Evolutionary conservation across 1,140 invertebrate genomes (phyloP), one percentile per base, ranked within the genome.

Genomic region (Agraylea sexmaculata): DNA sequence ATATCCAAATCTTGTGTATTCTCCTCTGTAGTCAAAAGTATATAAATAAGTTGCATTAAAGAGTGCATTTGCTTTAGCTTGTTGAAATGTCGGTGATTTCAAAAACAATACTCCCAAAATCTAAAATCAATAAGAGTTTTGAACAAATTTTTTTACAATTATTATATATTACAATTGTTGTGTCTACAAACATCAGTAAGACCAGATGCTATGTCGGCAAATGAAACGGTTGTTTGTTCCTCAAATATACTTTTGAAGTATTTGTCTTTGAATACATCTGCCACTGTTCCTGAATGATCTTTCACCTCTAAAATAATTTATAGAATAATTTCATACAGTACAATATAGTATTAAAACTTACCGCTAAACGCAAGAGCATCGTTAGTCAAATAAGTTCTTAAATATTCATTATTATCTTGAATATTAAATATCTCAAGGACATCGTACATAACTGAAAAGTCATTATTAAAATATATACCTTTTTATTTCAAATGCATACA

Each of bases 1-100:
- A 41, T 56, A 59, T 16, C 57, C 57, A 39, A 60, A 61, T 27
- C 4, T 11, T 8, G 36, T 23, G 16, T 37, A 23, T 25, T 36
- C 40, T 29, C 40, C 40, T 19, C 21, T 15, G 12, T 42, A 42
- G 25, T 42, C 40, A 36, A 42, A 29, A 10, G 40, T 42, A 22
- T 42, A 42, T 8, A 36, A 29, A 36, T 36, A 42, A 15, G 40
- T 42, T 30, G 22, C 10, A 11, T 16, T 11, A 30, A 21, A 30
- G 13, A n/a, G 18, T 5, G 33, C 22, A 22, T 42, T 42, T 12
- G 30, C 30, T 30, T 42, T 42, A 2, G 40, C 40, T 30, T 37
- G 33, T 15, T 37, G 31, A 17, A 42, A 29, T 20, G 33, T 37
- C 30, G 8, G 40, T 2, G 16, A 11, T 36, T 42, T 42, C 4